Evolutionary conservation across 2,888 invertebrate species (phyloP).

Genomic region (Drosophila suboccidentalis): DNA sequence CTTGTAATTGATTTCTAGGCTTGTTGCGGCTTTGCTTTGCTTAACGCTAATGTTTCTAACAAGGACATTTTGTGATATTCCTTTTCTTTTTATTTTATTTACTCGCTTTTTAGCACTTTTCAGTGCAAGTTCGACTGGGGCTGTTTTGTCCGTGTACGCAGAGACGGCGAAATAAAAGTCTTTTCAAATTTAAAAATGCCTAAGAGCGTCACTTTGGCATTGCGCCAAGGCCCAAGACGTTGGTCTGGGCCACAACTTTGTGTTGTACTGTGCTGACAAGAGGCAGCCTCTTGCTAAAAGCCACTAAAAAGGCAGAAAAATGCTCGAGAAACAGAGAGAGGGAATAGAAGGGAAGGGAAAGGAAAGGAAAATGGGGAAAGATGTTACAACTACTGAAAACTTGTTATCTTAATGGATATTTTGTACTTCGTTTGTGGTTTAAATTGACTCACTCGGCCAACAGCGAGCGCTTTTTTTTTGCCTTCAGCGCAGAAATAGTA

Average conservation of each 20-base stretch:
- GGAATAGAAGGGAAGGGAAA: slow-evolving; percentile 5
- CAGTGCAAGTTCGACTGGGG: slow-evolving; percentile 19
- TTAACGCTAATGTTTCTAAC: slow-evolving; percentile 58
- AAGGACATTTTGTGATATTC: slow-evolving; percentile 40
- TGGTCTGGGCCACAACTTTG: slow-evolving; percentile 42
- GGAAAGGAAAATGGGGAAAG: slow-evolving; percentile 24
- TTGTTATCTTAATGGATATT: slow-evolving; percentile 79
- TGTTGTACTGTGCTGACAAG: slow-evolving; percentile 58
- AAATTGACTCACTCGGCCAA: slow-evolving; percentile 74
- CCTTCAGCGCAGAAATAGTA: slow-evolving; percentile 42
- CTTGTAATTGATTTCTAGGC: slow-evolving; percentile 74
- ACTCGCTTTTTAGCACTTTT: slow-evolving; percentile 41
- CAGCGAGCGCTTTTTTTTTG: slow-evolving; percentile 29
- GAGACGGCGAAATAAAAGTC: slow-evolving; percentile 59
- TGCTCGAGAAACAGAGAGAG: slow-evolving; percentile 17
- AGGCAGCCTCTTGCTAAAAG: slow-evolving; percentile 56
- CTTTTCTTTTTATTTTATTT: neutral
- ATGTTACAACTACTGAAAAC: slow-evolving; percentile 78
- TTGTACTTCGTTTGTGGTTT: slow-evolving; percentile 78
- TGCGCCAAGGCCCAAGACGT: slow-evolving; percentile 60
- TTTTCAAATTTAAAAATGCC: slow-evolving; percentile 75
- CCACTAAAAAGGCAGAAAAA: slow-evolving; percentile 68
- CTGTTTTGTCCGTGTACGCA: slow-evolving; percentile 29
- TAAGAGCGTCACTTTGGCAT: slow-evolving; percentile 77
- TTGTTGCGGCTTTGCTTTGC: slow-evolving; percentile 39